Conservation (phyloP, 2,888 invertebrate species). For the Lepidonotus clava region DNA sequence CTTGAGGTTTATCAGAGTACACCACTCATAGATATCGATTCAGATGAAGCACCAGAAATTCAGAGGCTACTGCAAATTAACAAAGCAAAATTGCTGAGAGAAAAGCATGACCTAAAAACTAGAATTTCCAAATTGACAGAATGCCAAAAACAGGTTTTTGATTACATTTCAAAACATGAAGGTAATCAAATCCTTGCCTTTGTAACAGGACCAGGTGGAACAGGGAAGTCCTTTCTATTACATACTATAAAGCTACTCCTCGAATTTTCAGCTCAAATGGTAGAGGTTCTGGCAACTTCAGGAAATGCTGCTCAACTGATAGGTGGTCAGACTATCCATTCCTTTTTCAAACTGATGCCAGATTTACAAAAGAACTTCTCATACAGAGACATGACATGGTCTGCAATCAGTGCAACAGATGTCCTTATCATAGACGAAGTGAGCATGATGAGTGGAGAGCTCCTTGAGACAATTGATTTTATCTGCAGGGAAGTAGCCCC, state of each 20-base stretch:
- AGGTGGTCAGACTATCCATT: conserved; percentile 19
- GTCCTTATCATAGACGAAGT: conserved; percentile 23
- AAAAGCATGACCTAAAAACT: neutral
- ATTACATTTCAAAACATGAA: neutral
- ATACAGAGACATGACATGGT: neutral
- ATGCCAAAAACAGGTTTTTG: neutral
- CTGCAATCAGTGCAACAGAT: conserved; percentile 9
- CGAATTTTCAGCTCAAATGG: neutral
- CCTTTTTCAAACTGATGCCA: neutral
- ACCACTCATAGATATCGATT: neutral
- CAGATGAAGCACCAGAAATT: neutral
- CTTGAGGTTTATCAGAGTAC: neutral
- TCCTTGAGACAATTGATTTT: neutral
- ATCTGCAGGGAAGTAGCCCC: neutral
- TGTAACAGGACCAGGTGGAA: neutral
- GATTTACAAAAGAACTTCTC: neutral
- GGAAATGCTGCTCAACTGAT: conserved; percentile 29
- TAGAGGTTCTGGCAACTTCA: neutral
- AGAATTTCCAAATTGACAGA: neutral
- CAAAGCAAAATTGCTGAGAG: neutral
- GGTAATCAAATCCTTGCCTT: neutral
- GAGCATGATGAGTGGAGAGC: conserved; percentile 12
- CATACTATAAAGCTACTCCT: neutral
- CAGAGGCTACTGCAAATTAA: neutral
- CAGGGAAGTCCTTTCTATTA: neutral